Evolutionary conservation across 1,140 invertebrate genomes (phyloP).

Genomic region (Cephus cinctus): DNA sequence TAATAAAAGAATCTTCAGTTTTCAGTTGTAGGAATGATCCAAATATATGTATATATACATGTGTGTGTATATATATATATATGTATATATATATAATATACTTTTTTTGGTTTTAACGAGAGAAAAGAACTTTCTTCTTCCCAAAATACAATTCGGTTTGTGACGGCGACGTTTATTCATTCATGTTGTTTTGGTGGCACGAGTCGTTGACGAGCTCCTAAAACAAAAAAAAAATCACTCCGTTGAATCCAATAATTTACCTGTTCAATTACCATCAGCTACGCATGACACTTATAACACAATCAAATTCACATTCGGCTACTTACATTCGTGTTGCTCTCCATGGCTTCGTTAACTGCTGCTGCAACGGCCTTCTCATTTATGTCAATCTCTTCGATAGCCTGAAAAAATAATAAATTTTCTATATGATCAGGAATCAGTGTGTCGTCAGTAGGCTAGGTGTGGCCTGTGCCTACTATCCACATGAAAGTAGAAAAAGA

Average conservation of each 20-base stretch:
- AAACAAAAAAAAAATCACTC: slow-evolving; percentile 19
- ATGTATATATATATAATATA: slow-evolving; percentile 55
- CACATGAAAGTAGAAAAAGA: slow-evolving; percentile 12
- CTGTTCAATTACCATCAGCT: slow-evolving; percentile 5
- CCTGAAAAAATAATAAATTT: slow-evolving; percentile 33
- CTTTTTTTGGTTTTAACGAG: slow-evolving; percentile 56
- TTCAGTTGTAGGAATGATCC: slow-evolving; percentile 56
- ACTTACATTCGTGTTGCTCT: slow-evolving; percentile 51
- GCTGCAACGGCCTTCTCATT: slow-evolving; percentile 52
- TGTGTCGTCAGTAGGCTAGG: too few relatives aligned
- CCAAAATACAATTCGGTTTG: slow-evolving; percentile 53
- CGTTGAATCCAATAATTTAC: neutral
- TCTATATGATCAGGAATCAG: slow-evolving; percentile 3
- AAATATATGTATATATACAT: slow-evolving; percentile 42
- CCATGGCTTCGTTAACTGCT: slow-evolving; percentile 48
- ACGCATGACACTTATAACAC: neutral
- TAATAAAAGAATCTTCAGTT: slow-evolving; percentile 55
- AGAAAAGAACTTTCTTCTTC: slow-evolving; percentile 56
- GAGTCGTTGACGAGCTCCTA: slow-evolving; percentile 53
- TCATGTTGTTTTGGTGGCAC: slow-evolving; percentile 48
- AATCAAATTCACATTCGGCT: slow-evolving; percentile 3
- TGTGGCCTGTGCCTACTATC: too few relatives aligned
- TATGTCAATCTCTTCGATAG: slow-evolving; percentile 50
- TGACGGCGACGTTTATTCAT: slow-evolving; percentile 45
- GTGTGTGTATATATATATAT: neutral